Evolutionary conservation across 2,113 vertebrate species (phyloP).

Genomic region (Zosterops lateralis): DNA sequence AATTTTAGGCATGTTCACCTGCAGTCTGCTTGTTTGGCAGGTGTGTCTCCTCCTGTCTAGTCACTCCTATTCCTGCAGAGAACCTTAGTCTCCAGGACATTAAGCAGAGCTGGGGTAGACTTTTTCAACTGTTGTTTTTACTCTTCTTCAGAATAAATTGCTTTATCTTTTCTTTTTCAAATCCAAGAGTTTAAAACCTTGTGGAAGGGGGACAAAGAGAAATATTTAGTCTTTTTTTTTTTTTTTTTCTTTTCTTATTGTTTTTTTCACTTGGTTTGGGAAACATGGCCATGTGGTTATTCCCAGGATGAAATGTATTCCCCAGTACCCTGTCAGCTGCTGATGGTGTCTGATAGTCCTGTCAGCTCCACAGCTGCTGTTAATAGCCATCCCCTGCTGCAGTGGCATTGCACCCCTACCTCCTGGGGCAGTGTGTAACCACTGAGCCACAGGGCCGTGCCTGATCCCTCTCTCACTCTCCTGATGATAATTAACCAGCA

Average conservation of each 20-base stretch:
- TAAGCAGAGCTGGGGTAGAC: background rate
- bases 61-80: background rate
- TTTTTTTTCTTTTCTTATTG: background rate
- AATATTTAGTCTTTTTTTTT: background rate
- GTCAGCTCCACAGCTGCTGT: slow-evolving; percentile 29
- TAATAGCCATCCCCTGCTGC: background rate
- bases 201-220: background rate
- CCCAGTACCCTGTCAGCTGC: slow-evolving; percentile 1
- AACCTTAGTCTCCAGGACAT: background rate
- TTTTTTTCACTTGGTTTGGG: background rate
- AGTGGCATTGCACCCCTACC: background rate
- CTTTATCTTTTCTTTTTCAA: background rate
- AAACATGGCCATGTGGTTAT: background rate
- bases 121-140: background rate
- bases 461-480: background rate
- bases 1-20: background rate
- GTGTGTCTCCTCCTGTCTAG: background rate
- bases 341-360: background rate
- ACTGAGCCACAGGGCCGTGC: background rate
- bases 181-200: background rate
- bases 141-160: background rate
- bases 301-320: slow-evolving; percentile 12
- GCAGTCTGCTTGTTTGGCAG: background rate
- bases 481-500: background rate
- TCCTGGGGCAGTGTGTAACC: background rate